Evolutionary conservation across 2,888 invertebrate species (phyloP).

Genomic region (Sphaerophoria rueppellii): DNA sequence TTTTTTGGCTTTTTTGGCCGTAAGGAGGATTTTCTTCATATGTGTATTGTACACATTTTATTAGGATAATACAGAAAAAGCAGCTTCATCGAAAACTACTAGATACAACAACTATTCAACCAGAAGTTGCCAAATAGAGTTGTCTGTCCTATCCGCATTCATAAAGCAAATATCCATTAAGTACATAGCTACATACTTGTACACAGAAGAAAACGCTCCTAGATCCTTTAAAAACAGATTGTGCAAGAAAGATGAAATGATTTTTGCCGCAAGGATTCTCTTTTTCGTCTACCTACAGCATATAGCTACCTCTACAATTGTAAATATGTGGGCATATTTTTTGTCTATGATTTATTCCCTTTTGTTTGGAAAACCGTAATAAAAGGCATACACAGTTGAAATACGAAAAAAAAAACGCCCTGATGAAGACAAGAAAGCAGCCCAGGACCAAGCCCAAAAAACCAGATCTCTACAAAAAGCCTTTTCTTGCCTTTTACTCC

Average conservation of each 20-base stretch:
- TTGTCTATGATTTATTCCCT: conserved; percentile 69
- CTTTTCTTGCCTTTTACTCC: conserved; percentile 27
- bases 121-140: conserved; percentile 53
- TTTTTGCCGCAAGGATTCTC: conserved; percentile 57
- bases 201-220: neutral
- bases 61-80: neutral
- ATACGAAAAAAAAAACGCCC: conserved; percentile 28
- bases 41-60: no score
- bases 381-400: conserved; percentile 29
- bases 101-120: conserved; percentile 15
- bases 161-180: conserved; percentile 65
- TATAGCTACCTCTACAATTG: neutral
- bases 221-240: conserved; percentile 41
- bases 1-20: neutral
- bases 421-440: conserved; percentile 58
- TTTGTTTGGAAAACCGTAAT: conserved; percentile 62
- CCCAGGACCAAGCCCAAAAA: conserved; percentile 12
- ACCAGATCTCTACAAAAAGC: conserved; percentile 35
- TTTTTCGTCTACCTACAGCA: neutral
- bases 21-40: neutral
- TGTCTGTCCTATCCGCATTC: conserved; percentile 65
- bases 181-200: conserved; percentile 15
- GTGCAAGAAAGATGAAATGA: conserved; percentile 59
- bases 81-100: conserved; percentile 16
- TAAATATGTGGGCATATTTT: conserved; percentile 32